Conservation (phyloP, 2,797 vertebrate genomes). For the Xyrichtys novacula region DNA sequence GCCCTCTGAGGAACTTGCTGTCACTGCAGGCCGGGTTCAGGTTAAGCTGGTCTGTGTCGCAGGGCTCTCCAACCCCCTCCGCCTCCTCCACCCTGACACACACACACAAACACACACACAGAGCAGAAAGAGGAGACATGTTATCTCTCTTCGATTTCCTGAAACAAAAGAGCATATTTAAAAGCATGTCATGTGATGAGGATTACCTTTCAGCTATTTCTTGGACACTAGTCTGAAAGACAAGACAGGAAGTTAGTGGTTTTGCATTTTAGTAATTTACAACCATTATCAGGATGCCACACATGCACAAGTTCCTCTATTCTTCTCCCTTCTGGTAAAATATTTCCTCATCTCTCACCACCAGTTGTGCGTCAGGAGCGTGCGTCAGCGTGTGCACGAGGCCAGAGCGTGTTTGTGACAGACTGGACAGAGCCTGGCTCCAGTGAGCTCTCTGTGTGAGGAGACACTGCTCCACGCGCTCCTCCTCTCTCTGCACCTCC, state of each 20-base stretch:
- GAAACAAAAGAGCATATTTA: neutral
- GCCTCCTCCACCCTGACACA: conserved; percentile 89
- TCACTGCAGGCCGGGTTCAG: conserved; percentile 87
- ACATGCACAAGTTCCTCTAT: conserved; percentile 8
- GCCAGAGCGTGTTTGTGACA: conserved; percentile 85
- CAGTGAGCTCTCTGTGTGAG: conserved; percentile 93
- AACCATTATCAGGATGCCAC: conserved; percentile 12
- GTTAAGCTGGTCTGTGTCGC: conserved; percentile 92
- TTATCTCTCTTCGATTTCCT: conserved; percentile 1
- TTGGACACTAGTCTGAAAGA: conserved; percentile 85
- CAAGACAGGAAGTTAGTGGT: conserved; percentile 31
- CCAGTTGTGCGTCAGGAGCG: conserved; percentile 86
- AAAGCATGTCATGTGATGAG: neutral
- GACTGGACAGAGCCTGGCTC: conserved; percentile 86
- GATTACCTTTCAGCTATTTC: conserved; percentile 92
- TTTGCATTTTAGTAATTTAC: conserved; percentile 10
- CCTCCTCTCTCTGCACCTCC: conserved; percentile 90
- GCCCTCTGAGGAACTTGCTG: conserved; percentile 89
- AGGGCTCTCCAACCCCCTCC: conserved; percentile 91
- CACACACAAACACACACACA: conserved; percentile 21
- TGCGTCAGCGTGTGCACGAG: conserved; percentile 91
- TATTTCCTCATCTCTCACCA: conserved; percentile 82
- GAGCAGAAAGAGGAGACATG: conserved; percentile 1
- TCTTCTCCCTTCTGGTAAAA: neutral
- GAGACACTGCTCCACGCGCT: conserved; percentile 92